Conservation (phyloP, 2,797 vertebrate species). For the Leptoclinus maculatus region DNA sequence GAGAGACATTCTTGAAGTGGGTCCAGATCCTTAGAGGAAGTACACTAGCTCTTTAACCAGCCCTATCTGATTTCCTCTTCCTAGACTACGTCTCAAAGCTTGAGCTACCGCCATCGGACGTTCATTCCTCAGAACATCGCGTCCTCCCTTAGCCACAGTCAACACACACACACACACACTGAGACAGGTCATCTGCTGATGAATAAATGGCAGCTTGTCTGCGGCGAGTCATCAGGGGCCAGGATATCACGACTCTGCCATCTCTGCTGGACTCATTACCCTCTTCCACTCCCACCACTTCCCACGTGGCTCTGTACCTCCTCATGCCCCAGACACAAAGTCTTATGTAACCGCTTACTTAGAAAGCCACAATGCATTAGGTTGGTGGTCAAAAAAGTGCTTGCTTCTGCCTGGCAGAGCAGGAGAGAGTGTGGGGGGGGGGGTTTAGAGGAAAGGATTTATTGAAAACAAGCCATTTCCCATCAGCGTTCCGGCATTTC, state of each 20-base stretch:
- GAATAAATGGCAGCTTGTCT: constrained; percentile 43
- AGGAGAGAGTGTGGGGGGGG: constrained; percentile 14
- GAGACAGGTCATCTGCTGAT: constrained; percentile 47
- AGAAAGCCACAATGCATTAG: constrained; percentile 69
- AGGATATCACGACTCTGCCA: constrained; percentile 51
- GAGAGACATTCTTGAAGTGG: constrained; percentile 61
- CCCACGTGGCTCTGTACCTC: constrained; percentile 49
- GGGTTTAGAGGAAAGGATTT: constrained; percentile 14
- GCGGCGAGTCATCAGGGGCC: constrained; percentile 30
- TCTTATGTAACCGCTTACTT: constrained; percentile 73
- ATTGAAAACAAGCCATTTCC: constrained; percentile 62
- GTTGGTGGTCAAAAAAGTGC: constrained; percentile 59
- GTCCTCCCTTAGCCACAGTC: constrained; percentile 25
- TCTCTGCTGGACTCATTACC: constrained; percentile 64
- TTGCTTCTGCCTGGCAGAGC: constrained; percentile 59
- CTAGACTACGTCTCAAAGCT: constrained; percentile 45
- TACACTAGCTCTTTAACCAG: constrained; percentile 65
- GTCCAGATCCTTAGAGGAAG: constrained; percentile 70
- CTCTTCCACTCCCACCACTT: constrained; percentile 38
- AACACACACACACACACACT: constrained; percentile 21
- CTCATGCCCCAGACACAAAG: constrained; percentile 56
- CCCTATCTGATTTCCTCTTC: constrained; percentile 80
- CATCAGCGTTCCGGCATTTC: constrained; percentile 31
- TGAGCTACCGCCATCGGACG: constrained; percentile 34
- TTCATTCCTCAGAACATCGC: constrained; percentile 47